These are phyloP conservation scores for Andrena chrysosceles DNA, from an alignment of 2,888 invertebrate species.

Conservation along the genomic window DNA sequence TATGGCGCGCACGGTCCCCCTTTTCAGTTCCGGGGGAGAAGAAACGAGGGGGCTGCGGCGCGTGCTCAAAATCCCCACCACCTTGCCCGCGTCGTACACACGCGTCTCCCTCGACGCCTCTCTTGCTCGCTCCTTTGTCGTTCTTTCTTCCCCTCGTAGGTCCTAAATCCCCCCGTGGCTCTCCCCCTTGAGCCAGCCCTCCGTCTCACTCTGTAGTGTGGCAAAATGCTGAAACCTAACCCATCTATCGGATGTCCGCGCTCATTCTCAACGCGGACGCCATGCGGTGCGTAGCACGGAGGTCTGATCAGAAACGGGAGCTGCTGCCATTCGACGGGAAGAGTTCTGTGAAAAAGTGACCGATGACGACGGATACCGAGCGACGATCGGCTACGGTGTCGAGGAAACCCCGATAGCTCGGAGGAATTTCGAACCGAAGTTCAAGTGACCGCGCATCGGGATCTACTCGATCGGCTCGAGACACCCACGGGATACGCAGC, in stretches of 20 bases:
- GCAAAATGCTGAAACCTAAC: constrained; percentile 77
- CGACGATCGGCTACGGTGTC: constrained; percentile 27
- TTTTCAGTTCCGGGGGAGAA: constrained; percentile 75
- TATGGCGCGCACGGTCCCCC: constrained; percentile 75
- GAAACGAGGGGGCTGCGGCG: constrained; percentile 80
- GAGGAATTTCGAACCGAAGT: constrained; percentile 27
- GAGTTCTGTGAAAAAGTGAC: constrained; percentile 49
- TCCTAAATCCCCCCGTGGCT: constrained; percentile 49
- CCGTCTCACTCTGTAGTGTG: constrained; percentile 66
- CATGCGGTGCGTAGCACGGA: constrained; percentile 83
- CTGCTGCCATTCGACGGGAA: constrained; percentile 29
- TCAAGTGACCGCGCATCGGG: neutral
- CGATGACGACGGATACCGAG: constrained; percentile 29
- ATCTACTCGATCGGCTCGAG: no score
- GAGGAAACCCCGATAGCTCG: constrained; percentile 15
- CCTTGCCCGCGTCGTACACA: constrained; percentile 51
- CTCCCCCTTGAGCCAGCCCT: constrained; percentile 58
- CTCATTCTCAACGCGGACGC: constrained; percentile 81
- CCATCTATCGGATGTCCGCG: constrained; percentile 82
- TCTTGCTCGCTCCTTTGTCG: constrained; percentile 31
- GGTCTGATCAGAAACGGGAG: constrained; percentile 68
- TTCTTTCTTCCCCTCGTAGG: constrained; percentile 43
- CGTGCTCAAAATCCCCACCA: constrained; percentile 83
- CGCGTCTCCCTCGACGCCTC: constrained; percentile 59
- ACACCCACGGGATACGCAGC: neutral